Evolutionary conservation across 2,797 vertebrate species (phyloP), one percentile per base, ranked within the genome.

Genomic region (Hydrolagus colliei): DNA sequence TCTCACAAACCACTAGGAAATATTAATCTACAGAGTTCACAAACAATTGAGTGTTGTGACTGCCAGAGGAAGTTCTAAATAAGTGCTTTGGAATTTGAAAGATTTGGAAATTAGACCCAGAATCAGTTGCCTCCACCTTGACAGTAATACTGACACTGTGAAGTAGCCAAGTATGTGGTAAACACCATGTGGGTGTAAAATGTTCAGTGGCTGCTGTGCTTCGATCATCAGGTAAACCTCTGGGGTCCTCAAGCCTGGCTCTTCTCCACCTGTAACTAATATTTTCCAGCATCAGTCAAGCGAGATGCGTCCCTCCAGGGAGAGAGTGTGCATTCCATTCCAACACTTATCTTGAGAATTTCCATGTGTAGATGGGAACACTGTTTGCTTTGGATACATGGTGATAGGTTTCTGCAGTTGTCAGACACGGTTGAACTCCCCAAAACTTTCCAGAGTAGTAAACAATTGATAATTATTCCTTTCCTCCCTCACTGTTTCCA

Each of bases 1-100:
- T 4, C 12, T 68, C 41, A 84, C 32, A 67, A 41, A 84, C 32
- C 32, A 41, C 65, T 80, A 14, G 78, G 78, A 32, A 67, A 77
- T 62, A 65, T 82, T 82, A 82, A 82, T 82, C 78, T 82, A 22
- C 78, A 18, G 63, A 82, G 22, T 62, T 68, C 62, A 67, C 27
- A 82, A 82, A 68, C 62, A 32, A 82, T 65, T 1, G 22, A 9
- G 14, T 16, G 35, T 82, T 63, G 32, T 63, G 62, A 67, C 32
- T 22, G 78, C 63, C 41, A 65, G 62, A 67, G 63, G 78, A 68
- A 82, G 78, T 67, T 82, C 67, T 67, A 68, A 82, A 68, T 67
- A 71, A 68, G 63, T 65, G 20, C 14, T 20, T 67, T 68, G 79
- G 18, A 84, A 71, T 84, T 84, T 82, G 67, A n/a, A 35, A 7